Conservation (phyloP, 1,140 invertebrate genomes). For the Zaprionus inermis region DNA sequence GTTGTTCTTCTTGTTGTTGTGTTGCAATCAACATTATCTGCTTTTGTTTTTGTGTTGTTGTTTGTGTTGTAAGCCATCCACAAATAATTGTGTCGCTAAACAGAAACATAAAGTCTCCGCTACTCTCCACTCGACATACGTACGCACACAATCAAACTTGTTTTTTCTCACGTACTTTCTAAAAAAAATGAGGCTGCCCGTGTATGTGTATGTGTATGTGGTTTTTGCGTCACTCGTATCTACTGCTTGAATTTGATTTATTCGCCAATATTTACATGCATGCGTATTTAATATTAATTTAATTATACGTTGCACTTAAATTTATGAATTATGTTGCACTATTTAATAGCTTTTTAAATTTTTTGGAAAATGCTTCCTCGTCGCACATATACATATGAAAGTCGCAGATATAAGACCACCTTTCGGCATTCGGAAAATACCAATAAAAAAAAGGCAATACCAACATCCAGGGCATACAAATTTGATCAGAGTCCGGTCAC, state of each 20-base stretch:
- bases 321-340: constrained; percentile 69
- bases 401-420: constrained; percentile 30
- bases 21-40: constrained; percentile 56
- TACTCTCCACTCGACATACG: constrained; percentile 66
- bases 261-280: constrained; percentile 36
- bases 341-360: constrained; percentile 52
- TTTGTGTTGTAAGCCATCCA: constrained; percentile 74
- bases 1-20: constrained; percentile 43
- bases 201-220: constrained; percentile 36
- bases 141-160: constrained; percentile 68
- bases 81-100: constrained; percentile 64
- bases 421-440: constrained; percentile 20
- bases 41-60: constrained; percentile 47
- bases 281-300: constrained; percentile 32
- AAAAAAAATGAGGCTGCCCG: constrained; percentile 49
- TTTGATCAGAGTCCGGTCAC: constrained; percentile 1
- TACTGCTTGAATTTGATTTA: constrained; percentile 19
- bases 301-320: constrained; percentile 66
- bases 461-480: not conserved
- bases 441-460: not conserved
- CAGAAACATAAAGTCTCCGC: constrained; percentile 61
- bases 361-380: constrained; percentile 68
- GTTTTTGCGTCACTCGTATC: constrained; percentile 56
- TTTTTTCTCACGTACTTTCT: constrained; percentile 74
- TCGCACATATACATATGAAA: constrained; percentile 58